Conservation (phyloP, 2,113 vertebrate genomes). For the Ochotona curzoniae region DNA sequence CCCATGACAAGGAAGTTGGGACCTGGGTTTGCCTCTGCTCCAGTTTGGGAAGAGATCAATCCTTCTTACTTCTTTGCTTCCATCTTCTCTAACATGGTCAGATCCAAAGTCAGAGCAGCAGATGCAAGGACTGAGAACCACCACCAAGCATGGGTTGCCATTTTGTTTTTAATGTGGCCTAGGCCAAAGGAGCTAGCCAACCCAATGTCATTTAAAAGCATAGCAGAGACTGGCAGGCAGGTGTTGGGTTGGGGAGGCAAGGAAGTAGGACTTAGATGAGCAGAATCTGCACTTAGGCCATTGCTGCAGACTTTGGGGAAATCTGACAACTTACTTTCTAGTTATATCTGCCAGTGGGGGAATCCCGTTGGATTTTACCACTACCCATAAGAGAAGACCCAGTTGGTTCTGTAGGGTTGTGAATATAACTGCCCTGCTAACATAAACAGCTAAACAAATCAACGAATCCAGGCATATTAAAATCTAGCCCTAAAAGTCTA, state of each 20-base stretch:
- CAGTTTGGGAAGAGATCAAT: neutral
- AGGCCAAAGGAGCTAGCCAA: neutral
- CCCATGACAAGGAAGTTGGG: neutral
- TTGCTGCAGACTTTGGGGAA: neutral
- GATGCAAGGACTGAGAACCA: neutral
- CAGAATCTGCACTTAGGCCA: neutral
- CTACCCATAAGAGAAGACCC: too few relatives aligned
- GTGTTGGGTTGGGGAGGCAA: too few relatives aligned
- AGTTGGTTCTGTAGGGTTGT: neutral
- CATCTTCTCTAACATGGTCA: neutral
- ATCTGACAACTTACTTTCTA: neutral
- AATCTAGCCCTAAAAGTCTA: neutral
- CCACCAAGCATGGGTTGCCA: neutral
- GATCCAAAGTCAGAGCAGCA: neutral
- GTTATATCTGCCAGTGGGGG: neutral
- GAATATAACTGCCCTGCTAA: neutral
- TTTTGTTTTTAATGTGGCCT: neutral
- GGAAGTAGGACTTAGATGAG: accelerated
- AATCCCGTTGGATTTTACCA: neutral
- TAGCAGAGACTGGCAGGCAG: neutral
- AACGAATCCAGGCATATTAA: neutral
- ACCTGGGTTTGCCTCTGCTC: neutral
- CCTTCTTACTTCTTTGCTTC: neutral
- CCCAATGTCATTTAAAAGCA: neutral
- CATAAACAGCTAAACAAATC: neutral